Percentiles rank a stretch among this genome's conserved stretches.
These are phyloP conservation scores for Drosophila recens DNA, from an alignment of 2,888 invertebrate species.

Conservation along the genomic window DNA sequence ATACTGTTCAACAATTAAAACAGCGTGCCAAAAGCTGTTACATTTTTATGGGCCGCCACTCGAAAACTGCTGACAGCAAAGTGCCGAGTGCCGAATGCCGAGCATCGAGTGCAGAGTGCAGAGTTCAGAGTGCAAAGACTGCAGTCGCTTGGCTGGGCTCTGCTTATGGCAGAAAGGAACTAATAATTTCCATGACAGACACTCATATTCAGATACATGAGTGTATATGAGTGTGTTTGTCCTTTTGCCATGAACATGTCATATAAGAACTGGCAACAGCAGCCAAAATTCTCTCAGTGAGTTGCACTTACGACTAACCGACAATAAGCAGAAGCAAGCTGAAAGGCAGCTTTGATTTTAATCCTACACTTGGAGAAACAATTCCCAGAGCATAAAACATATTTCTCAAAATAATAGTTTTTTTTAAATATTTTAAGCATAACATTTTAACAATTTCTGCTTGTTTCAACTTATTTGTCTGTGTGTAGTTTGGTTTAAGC, in stretches of 20 bases:
- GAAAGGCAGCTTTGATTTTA: constrained; percentile 19
- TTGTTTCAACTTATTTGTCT: not conserved
- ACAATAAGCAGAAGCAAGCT: constrained; percentile 38
- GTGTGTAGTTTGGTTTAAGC: constrained; percentile 32
- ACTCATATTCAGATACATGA: not conserved
- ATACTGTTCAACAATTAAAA: constrained; percentile 65
- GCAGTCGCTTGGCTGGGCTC: constrained; percentile 57
- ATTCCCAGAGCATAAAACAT: not conserved
- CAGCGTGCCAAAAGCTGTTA: constrained; percentile 66
- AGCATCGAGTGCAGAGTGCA: not conserved
- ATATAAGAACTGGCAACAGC: constrained; percentile 43
- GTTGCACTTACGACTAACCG: constrained; percentile 50
- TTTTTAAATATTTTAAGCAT: not conserved
- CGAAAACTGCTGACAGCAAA: constrained; percentile 58
- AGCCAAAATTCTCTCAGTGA: constrained; percentile 42
- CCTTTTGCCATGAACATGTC: constrained; percentile 67
- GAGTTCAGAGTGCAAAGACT: constrained; percentile 15
- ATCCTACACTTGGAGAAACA: constrained; percentile 29
- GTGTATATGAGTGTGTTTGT: constrained; percentile 12
- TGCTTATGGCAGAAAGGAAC: constrained; percentile 43
- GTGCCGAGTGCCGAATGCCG: not conserved
- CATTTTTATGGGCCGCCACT: constrained; percentile 59
- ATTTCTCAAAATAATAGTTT: not conserved
- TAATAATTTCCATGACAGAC: constrained; percentile 55
- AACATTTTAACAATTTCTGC: not conserved